A percentile compares a stretch with the other conserved stretches of the same genome.
Conservation (phyloP, 2,888 invertebrate genomes). For the Colostygia pectinataria region DNA sequence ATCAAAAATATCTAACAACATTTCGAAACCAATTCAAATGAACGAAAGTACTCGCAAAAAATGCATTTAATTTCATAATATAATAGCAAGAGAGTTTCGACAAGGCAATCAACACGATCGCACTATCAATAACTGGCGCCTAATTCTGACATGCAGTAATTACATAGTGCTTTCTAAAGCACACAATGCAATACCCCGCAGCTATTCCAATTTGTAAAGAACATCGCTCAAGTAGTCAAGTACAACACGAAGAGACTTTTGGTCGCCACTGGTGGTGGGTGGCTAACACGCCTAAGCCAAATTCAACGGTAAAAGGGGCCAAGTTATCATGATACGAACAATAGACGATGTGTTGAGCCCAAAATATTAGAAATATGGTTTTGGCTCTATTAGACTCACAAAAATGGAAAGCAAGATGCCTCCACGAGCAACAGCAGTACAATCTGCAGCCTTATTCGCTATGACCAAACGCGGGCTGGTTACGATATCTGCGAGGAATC, state of each 20-base stretch:
- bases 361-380: not conserved
- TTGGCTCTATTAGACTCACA: conserved; percentile 15
- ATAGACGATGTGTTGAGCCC: too few species aligned
- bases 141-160: conserved; percentile 29
- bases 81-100: conserved; percentile 7
- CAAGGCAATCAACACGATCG: conserved; percentile 24
- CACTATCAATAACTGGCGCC: conserved; percentile 29
- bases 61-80: conserved; percentile 9
- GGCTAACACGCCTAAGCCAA: too few species aligned
- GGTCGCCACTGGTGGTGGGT: not conserved
- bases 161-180: conserved; percentile 29
- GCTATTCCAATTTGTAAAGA: conserved; percentile 4
- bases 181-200: conserved; percentile 6
- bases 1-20: conserved; percentile 3
- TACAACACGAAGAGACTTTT: conserved; percentile 6
- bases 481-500: too few species aligned
- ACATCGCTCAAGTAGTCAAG: not conserved
- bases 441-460: too few species aligned
- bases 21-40: conserved; percentile 17
- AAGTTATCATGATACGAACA: not conserved
- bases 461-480: too few species aligned
- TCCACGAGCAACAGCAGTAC: conserved; percentile 40
- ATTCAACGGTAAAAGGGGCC: too few species aligned
- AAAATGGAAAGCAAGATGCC: conserved; percentile 52
- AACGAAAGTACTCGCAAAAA: conserved; percentile 19